A percentile compares a stretch with the other conserved stretches of the same genome.
phyloP scores from a whole-genome alignment of 35 echinoderm and acorn worm genomes.

The Heliocidaris tuberculata region DNA sequence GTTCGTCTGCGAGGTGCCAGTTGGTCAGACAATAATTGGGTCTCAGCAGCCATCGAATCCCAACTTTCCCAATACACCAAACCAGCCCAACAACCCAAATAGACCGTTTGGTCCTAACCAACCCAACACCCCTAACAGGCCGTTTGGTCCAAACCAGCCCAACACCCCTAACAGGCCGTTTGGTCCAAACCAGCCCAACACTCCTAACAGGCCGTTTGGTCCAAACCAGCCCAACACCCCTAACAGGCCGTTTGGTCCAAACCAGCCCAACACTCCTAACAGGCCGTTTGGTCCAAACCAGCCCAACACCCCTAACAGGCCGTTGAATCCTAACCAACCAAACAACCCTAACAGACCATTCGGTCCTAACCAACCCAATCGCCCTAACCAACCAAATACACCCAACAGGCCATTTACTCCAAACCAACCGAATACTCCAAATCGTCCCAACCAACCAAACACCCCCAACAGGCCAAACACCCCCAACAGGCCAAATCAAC shows the following conservation, averaged over 20 bases:
- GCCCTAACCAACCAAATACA: not conserved
- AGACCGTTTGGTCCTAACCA: not conserved
- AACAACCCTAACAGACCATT: not conserved
- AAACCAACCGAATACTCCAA: not conserved
- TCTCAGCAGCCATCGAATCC: not conserved
- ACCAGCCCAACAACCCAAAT: not conserved
- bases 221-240: not conserved
- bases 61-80: not conserved
- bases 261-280: not conserved
- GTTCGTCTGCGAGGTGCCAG: conserved; percentile 32
- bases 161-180: not conserved
- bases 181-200: not conserved
- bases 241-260: not conserved
- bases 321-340: not conserved
- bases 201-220: not conserved
- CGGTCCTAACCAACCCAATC: not conserved
- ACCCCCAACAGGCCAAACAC: not conserved
- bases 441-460: not conserved
- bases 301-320: not conserved
- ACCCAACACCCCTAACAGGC: not conserved
- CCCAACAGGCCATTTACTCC: not conserved
- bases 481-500: not conserved
- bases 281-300: not conserved
- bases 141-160: not conserved
- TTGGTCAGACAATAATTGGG: not conserved